Evolutionary conservation across 2,113 vertebrate genomes (phyloP).

Genomic region (Corvus moneduloides): DNA sequence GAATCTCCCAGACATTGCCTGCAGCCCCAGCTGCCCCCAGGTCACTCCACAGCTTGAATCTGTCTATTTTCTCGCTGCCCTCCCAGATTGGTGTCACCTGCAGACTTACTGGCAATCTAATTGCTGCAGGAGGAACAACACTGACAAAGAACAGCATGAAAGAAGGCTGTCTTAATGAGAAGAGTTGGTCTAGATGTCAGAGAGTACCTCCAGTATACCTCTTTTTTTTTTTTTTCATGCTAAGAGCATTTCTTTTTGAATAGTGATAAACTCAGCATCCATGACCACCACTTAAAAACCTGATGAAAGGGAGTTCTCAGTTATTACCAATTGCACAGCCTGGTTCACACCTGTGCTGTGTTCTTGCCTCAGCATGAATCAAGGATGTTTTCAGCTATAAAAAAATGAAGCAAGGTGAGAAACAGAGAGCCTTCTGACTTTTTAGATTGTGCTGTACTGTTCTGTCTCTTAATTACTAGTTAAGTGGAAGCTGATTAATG

Average conservation of each 20-base stretch:
- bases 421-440: background rate
- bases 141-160: background rate
- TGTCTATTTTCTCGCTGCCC: background rate
- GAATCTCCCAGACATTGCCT: background rate
- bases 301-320: background rate
- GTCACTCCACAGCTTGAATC: background rate
- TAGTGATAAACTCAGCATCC: background rate
- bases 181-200: background rate
- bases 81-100: background rate
- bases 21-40: background rate
- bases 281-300: background rate
- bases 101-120: background rate
- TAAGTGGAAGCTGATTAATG: constrained; percentile 35
- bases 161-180: background rate
- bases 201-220: background rate
- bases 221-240: too few species aligned
- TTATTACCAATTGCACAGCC: background rate
- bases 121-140: background rate
- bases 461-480: constrained; percentile 28
- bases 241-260: background rate
- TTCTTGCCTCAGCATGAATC: background rate
- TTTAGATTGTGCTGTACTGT: background rate
- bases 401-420: background rate
- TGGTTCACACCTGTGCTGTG: background rate
- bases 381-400: background rate